Evolutionary conservation across 1,140 invertebrate species (phyloP).

Genomic region (Drosophila melanica): DNA sequence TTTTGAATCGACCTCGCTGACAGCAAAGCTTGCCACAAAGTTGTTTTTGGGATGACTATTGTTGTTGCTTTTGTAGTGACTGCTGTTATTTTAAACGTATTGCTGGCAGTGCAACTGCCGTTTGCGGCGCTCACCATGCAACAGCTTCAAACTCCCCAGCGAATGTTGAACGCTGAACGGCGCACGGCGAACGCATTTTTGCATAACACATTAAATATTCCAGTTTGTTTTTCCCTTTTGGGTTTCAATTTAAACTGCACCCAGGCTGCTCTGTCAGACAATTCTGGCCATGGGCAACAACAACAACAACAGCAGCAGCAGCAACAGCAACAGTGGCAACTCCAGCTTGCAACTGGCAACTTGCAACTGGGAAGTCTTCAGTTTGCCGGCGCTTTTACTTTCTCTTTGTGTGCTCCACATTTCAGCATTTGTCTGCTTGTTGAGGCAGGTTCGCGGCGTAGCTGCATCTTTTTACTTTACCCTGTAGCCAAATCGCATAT

Average conservation of each 20-base stretch:
- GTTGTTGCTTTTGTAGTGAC: slow-evolving; percentile 45
- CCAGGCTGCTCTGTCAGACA: slow-evolving; percentile 39
- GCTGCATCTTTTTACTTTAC: slow-evolving; percentile 12
- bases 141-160: slow-evolving; percentile 35
- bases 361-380: slow-evolving; percentile 52
- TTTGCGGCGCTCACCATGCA: slow-evolving; percentile 23
- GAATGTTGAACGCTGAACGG: slow-evolving; percentile 13
- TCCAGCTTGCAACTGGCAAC: slow-evolving; percentile 42
- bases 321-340: slow-evolving; percentile 7
- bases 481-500: slow-evolving; percentile 1
- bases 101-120: slow-evolving; percentile 42
- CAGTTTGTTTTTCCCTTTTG: slow-evolving; percentile 72
- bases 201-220: slow-evolving; percentile 81
- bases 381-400: slow-evolving; percentile 72
- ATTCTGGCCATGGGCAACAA: slow-evolving; percentile 14
- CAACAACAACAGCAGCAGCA: slow-evolving; percentile 15
- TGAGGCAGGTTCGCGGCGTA: slow-evolving; percentile 25
- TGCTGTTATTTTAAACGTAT: slow-evolving; percentile 80
- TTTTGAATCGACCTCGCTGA: slow-evolving; percentile 18
- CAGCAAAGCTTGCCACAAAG: slow-evolving; percentile 13
- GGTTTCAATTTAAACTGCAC: slow-evolving; percentile 78
- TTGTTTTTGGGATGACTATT: slow-evolving; percentile 15
- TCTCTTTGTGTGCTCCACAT: slow-evolving; percentile 61
- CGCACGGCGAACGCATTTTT: slow-evolving; percentile 68
- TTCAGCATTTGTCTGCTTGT: slow-evolving; percentile 71